Conservation (phyloP, 2,113 vertebrate species). For the Gambusia affinis region DNA sequence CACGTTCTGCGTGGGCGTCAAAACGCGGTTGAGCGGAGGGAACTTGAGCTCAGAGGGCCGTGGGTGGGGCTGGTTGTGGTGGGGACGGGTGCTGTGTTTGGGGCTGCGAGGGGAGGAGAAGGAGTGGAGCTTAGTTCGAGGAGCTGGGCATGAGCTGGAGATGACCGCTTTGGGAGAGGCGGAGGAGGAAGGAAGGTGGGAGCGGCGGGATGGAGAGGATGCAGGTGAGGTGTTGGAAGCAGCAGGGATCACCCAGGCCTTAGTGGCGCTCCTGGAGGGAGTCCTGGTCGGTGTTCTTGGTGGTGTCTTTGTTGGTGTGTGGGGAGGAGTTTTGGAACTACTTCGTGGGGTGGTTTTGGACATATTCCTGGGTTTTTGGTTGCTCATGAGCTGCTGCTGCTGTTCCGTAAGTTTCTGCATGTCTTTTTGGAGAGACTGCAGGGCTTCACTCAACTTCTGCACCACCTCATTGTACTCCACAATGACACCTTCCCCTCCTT, state of each 20-base stretch:
- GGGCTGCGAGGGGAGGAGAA: slow-evolving; percentile 82
- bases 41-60: slow-evolving; percentile 87
- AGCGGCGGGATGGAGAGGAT: slow-evolving; percentile 68
- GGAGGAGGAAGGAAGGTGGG: slow-evolving; percentile 56
- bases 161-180: slow-evolving; percentile 60
- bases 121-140: slow-evolving; percentile 73
- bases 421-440: slow-evolving; percentile 87
- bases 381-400: slow-evolving; percentile 85
- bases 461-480: slow-evolving; percentile 89
- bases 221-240: slow-evolving; percentile 26
- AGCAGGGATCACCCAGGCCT: slow-evolving; percentile 81
- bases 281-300: slow-evolving; percentile 63
- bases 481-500: slow-evolving; percentile 62
- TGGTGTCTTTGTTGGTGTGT: slow-evolving; percentile 63
- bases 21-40: slow-evolving; percentile 83
- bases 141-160: slow-evolving; percentile 60
- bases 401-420: slow-evolving; percentile 93
- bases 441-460: slow-evolving; percentile 85
- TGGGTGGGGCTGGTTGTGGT: slow-evolving; percentile 66
- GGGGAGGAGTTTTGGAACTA: slow-evolving; percentile 49
- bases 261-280: slow-evolving; percentile 56
- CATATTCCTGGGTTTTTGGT: slow-evolving; percentile 71
- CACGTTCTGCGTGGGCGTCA: slow-evolving; percentile 86
- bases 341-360: slow-evolving; percentile 53
- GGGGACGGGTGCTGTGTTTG: slow-evolving; percentile 62